phyloP scores from a whole-genome alignment of 2,797 vertebrate genomes.

The Harpagifer antarcticus region DNA sequence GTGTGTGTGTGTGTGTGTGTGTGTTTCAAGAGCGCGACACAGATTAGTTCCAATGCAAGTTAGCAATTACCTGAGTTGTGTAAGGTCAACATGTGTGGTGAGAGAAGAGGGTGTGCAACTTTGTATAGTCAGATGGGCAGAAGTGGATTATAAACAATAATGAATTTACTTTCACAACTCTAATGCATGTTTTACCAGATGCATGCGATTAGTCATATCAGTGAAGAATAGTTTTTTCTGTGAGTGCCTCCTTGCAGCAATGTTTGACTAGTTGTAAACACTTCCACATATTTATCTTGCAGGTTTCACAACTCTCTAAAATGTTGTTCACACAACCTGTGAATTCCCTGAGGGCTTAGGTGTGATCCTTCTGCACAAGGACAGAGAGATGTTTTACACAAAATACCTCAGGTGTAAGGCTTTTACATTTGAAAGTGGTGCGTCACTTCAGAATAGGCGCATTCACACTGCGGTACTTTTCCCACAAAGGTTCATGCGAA shows the following conservation, averaged over 20 bases:
- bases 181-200: not conserved
- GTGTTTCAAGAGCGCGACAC: not conserved
- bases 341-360: conserved; percentile 18
- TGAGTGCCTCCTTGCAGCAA: not conserved
- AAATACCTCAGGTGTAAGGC: not conserved
- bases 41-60: not conserved
- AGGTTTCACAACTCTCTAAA: conserved; percentile 30
- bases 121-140: not conserved
- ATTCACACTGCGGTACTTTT: no score
- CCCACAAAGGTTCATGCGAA: no score
- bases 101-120: not conserved
- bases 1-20: not conserved
- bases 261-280: not conserved
- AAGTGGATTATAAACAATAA: not conserved
- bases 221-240: not conserved
- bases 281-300: conserved; percentile 7
- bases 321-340: conserved; percentile 2
- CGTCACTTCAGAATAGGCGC: not conserved
- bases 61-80: not conserved
- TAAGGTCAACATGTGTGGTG: not conserved
- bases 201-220: not conserved
- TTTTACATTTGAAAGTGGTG: not conserved
- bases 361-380: conserved; percentile 7
- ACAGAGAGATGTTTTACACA: not conserved
- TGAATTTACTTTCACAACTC: not conserved